These are phyloP conservation scores for Lordiphosa stackelbergi DNA, from an alignment of 1,140 invertebrate species.

Conservation along the genomic window DNA sequence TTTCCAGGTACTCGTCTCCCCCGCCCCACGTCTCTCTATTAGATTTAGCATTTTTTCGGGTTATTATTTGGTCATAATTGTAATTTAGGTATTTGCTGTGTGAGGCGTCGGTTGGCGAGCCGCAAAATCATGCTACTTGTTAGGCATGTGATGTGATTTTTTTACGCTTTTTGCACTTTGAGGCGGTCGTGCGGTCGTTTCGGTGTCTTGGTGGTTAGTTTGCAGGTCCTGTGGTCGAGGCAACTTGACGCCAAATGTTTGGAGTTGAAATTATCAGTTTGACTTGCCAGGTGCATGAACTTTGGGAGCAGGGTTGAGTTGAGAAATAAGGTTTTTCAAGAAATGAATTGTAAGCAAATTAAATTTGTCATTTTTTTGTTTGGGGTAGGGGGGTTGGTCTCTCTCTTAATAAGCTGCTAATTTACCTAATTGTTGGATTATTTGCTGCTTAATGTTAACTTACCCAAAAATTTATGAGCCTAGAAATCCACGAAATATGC, in stretches of 20 bases:
- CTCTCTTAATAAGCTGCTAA: constrained; percentile 38
- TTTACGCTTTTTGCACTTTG: constrained; percentile 19
- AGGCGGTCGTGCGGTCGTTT: constrained; percentile 28
- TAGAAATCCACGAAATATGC: constrained; percentile 29
- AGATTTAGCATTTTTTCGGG: constrained; percentile 65
- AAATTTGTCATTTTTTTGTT: too few species aligned
- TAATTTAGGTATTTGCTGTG: constrained; percentile 72
- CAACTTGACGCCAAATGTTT: constrained; percentile 10
- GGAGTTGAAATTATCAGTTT: constrained; percentile 20
- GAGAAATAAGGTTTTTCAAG: background rate
- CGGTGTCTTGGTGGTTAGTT: constrained; percentile 22
- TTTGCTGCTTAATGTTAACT: constrained; percentile 45
- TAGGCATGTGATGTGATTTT: constrained; percentile 72
- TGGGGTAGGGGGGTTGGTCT: background rate
- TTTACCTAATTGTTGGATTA: constrained; percentile 65
- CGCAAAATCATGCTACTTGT: constrained; percentile 63
- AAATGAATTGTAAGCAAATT: background rate
- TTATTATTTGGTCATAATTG: constrained; percentile 74
- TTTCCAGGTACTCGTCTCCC: constrained; percentile 38
- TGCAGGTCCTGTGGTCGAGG: constrained; percentile 23
- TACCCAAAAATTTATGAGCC: constrained; percentile 54
- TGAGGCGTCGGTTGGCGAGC: constrained; percentile 38
- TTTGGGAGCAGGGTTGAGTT: background rate
- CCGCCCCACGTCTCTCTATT: constrained; percentile 7
- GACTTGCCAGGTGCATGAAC: constrained; percentile 4